Percentiles rank a stretch among this genome's conserved stretches.
These are phyloP conservation scores for Caretta caretta DNA, from an alignment of 2,113 vertebrate species.

Conservation along the genomic window DNA sequence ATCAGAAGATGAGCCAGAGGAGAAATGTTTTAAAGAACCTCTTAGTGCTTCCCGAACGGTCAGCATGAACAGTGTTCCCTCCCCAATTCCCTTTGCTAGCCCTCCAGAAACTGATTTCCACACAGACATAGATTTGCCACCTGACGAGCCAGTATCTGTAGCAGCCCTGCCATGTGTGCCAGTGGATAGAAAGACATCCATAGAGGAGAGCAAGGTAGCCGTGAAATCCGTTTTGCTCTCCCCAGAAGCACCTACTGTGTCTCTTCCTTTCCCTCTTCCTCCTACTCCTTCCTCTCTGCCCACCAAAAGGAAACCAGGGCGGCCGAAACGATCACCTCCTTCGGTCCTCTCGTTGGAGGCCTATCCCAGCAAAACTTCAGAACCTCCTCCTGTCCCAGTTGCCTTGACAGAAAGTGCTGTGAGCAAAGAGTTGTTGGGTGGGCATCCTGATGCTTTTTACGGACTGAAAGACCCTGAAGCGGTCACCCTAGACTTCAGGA, in stretches of 20 bases:
- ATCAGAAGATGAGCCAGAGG: slow-evolving; percentile 87
- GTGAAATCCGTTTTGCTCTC: slow-evolving; percentile 70
- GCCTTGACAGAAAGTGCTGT: slow-evolving; percentile 71
- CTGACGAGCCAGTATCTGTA: slow-evolving; percentile 66
- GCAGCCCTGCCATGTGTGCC: slow-evolving; percentile 66
- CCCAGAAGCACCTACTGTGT: slow-evolving; percentile 67
- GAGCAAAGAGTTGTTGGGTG: slow-evolving; percentile 71
- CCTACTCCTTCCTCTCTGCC: slow-evolving; percentile 70
- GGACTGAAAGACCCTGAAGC: slow-evolving; percentile 84
- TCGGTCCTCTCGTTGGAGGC: slow-evolving; percentile 79
- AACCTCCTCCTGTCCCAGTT: slow-evolving; percentile 59
- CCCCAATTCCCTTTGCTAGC: slow-evolving; percentile 75
- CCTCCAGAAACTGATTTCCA: slow-evolving; percentile 70
- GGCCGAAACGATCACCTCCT: slow-evolving; percentile 80
- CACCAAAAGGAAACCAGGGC: slow-evolving; percentile 88
- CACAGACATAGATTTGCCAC: slow-evolving; percentile 64
- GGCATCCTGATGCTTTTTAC: slow-evolving; percentile 79
- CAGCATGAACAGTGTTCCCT: slow-evolving; percentile 78
- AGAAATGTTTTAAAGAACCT: slow-evolving; percentile 88
- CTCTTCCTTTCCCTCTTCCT: slow-evolving; percentile 79
- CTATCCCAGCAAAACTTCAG: slow-evolving; percentile 72
- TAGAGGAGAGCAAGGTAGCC: slow-evolving; percentile 67
- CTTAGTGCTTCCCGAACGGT: slow-evolving; percentile 72
- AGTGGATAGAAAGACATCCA: slow-evolving; percentile 68
- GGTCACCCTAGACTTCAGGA: slow-evolving; percentile 88